Evolutionary conservation across 2,113 vertebrate species (phyloP).

Genomic region (Catharus fuscescens): DNA sequence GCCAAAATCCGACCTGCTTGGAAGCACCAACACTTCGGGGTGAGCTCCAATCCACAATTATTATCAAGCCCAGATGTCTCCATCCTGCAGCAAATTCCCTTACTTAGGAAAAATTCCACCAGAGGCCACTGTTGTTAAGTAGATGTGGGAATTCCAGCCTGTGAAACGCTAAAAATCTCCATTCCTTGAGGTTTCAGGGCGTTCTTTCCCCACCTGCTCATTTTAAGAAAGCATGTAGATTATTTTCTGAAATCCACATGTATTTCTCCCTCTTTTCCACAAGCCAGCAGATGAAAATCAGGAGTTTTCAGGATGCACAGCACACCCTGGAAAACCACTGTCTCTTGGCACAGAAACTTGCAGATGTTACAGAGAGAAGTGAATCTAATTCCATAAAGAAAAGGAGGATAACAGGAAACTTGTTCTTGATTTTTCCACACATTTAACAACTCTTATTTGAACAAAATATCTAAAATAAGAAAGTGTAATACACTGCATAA

Average conservation of each 20-base stretch:
- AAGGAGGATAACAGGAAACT: neutral
- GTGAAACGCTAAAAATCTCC: neutral
- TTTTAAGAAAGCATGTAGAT: neutral
- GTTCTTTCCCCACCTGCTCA: neutral
- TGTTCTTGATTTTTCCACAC: neutral
- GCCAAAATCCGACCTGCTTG: neutral
- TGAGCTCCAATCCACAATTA: neutral
- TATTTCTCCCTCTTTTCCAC: neutral
- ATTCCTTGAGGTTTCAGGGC: neutral
- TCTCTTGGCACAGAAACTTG: neutral
- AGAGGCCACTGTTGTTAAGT: slow-evolving; percentile 71
- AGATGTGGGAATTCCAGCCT: neutral
- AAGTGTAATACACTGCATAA: neutral
- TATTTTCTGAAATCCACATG: neutral
- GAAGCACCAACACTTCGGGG: neutral
- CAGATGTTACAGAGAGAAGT: neutral
- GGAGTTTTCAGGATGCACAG: neutral
- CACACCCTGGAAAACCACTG: neutral
- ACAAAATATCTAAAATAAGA: neutral
- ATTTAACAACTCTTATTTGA: neutral
- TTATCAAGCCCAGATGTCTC: neutral
- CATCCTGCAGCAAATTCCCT: neutral
- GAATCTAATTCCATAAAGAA: neutral
- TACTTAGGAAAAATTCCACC: slow-evolving; percentile 46
- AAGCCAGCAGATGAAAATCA: neutral